Percentiles rank a stretch among this genome's conserved stretches.
Conservation (phyloP, 2,797 vertebrate species). For the Oryzias dopingdopingensis region DNA sequence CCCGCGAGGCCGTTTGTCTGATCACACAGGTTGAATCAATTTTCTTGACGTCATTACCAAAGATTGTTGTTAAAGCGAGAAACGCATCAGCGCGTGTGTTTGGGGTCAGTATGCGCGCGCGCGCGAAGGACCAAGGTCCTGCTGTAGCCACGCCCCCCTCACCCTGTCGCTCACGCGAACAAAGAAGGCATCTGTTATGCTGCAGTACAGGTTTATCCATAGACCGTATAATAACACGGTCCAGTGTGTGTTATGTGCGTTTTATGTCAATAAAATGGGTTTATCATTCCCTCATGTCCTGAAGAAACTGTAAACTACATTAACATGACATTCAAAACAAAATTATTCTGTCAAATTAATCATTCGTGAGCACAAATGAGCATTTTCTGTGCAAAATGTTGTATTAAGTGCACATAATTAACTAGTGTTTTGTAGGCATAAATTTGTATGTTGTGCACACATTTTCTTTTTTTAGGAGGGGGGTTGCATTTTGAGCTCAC, state of each 20-base stretch:
- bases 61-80: conserved; percentile 1
- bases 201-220: conserved; percentile 39
- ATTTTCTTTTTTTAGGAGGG: too few species aligned
- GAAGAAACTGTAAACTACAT: not conserved
- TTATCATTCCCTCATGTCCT: conserved; percentile 5
- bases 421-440: too few species aligned
- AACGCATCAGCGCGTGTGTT: conserved; percentile 23
- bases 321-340: too few species aligned
- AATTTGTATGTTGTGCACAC: too few species aligned
- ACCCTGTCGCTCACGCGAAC: not conserved
- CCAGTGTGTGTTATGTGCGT: too few species aligned
- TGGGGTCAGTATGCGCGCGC: conserved; percentile 2
- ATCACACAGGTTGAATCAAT: conserved; percentile 6
- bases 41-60: not conserved
- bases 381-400: too few species aligned
- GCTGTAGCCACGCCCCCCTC: not conserved
- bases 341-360: too few species aligned
- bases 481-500: too few species aligned
- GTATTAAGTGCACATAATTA: too few species aligned
- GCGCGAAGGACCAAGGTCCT: not conserved
- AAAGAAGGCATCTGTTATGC: conserved; percentile 22
- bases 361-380: too few species aligned
- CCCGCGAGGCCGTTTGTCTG: conserved; percentile 61
- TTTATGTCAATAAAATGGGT: too few species aligned
- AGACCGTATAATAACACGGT: too few species aligned